phyloP scores from a whole-genome alignment of 2,113 vertebrate genomes.

The Chaetura pelagica region DNA sequence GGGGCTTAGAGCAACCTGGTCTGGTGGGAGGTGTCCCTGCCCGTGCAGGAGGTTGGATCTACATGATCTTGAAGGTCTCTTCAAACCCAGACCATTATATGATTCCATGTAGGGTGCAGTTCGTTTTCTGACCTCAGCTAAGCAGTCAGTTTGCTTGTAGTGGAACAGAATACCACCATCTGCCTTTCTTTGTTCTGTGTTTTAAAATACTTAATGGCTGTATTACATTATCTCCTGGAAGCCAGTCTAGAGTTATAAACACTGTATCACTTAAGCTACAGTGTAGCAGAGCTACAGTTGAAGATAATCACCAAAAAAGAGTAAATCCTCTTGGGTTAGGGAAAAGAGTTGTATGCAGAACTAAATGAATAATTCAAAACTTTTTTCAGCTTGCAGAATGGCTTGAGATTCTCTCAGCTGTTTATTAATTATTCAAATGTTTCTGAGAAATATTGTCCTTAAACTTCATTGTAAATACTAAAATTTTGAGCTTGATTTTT shows the following conservation, averaged over 20 bases:
- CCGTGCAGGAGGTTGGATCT: no score
- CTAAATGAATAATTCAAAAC: conserved; percentile 48
- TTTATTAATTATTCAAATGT: conserved; percentile 60
- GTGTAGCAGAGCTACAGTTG: background rate
- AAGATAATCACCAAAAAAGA: conserved; percentile 49
- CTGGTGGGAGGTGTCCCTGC: no score
- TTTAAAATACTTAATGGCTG: background rate
- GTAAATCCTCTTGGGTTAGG: conserved; percentile 47
- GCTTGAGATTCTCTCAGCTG: conserved; percentile 26
- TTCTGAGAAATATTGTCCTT: conserved; percentile 22
- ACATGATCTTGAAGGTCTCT: no score
- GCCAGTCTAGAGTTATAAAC: background rate
- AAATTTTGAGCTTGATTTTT: conserved; percentile 5
- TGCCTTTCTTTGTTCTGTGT: background rate
- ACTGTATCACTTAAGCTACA: background rate
- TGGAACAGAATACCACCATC: background rate
- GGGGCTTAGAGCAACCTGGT: no score
- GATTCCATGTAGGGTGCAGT: background rate
- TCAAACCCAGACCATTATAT: no score
- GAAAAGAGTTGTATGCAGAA: conserved; percentile 10
- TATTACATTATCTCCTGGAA: background rate
- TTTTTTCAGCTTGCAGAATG: background rate
- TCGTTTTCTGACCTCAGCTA: background rate
- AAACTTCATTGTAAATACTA: conserved; percentile 10
- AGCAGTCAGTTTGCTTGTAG: background rate